Conservation (phyloP, 1,140 invertebrate genomes). For the Drosophila pectinifera region DNA sequence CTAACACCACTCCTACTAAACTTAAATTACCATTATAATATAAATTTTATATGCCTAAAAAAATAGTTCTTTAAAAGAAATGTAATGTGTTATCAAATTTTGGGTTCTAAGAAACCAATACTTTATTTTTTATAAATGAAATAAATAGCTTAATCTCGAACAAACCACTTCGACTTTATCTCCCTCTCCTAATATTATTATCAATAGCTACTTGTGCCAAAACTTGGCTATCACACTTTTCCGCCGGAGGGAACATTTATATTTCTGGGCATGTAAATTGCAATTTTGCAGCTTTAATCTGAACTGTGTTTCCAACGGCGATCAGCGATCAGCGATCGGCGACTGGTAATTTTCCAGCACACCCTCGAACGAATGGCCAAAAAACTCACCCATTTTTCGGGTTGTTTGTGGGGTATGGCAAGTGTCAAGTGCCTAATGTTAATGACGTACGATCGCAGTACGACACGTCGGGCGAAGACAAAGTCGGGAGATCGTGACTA, state of each 20-base stretch:
- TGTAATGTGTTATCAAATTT: no score
- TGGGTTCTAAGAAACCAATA: no score
- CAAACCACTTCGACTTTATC: no score
- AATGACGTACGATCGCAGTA: slow-evolving; percentile 60
- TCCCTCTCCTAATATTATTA: not conserved
- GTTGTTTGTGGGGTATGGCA: slow-evolving; percentile 34
- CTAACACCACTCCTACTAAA: no score
- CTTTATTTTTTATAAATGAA: no score
- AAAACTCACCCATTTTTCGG: slow-evolving; percentile 56
- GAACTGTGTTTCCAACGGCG: slow-evolving; percentile 24
- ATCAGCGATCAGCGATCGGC: no score
- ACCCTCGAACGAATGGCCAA: slow-evolving; percentile 20
- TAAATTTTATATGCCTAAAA: no score
- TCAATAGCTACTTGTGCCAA: not conserved
- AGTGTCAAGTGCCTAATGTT: slow-evolving; percentile 40
- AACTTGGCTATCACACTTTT: not conserved
- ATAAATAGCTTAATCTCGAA: no score
- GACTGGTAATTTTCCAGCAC: slow-evolving; percentile 53
- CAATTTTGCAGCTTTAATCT: not conserved
- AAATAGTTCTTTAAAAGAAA: no score
- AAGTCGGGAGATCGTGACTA: slow-evolving; percentile 69
- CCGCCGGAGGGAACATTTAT: not conserved
- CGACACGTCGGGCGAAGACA: slow-evolving; percentile 57
- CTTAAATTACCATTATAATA: no score
- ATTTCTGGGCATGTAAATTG: not conserved